phyloP scores from a whole-genome alignment of 2,797 vertebrate genomes.

The Erpetoichthys calabaricus region DNA sequence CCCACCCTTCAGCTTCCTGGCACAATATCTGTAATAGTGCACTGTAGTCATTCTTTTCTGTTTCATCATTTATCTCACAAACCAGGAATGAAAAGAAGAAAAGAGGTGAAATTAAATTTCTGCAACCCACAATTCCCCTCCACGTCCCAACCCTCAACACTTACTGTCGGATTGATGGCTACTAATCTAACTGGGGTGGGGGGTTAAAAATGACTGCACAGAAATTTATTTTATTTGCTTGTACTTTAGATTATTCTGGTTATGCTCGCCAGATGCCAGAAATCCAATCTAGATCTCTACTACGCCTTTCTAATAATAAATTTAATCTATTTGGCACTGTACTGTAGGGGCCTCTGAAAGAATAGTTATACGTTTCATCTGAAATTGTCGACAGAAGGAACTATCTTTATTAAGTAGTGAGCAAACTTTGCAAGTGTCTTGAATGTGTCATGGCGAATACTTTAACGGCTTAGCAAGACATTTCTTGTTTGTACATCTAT shows the following conservation, averaged over 20 bases:
- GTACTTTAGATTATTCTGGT: slow-evolving; percentile 16
- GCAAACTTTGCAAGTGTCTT: no score
- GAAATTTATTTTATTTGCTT: slow-evolving; percentile 15
- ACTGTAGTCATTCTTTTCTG: neutral
- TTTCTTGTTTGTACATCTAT: no score
- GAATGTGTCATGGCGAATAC: no score
- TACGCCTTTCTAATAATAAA: slow-evolving; percentile 10
- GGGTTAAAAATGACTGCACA: slow-evolving; percentile 5
- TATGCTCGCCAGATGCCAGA: slow-evolving; percentile 13
- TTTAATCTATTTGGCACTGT: slow-evolving; percentile 9
- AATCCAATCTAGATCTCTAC: slow-evolving; percentile 17
- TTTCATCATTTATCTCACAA: neutral
- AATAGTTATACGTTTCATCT: slow-evolving; percentile 12
- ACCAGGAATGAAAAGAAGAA: slow-evolving; percentile 5
- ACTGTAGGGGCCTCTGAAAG: neutral
- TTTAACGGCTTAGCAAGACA: no score
- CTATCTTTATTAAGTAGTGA: no score
- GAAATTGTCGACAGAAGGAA: neutral
- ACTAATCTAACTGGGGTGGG: slow-evolving; percentile 4
- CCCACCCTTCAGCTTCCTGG: no score
- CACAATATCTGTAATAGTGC: slow-evolving; percentile 1
- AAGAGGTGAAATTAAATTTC: slow-evolving; percentile 1
- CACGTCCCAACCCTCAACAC: neutral
- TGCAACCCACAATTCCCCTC: neutral
- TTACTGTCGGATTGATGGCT: slow-evolving; percentile 5